phyloP scores from a whole-genome alignment of 2,888 invertebrate genomes.

The Dendrolimus pini region DNA sequence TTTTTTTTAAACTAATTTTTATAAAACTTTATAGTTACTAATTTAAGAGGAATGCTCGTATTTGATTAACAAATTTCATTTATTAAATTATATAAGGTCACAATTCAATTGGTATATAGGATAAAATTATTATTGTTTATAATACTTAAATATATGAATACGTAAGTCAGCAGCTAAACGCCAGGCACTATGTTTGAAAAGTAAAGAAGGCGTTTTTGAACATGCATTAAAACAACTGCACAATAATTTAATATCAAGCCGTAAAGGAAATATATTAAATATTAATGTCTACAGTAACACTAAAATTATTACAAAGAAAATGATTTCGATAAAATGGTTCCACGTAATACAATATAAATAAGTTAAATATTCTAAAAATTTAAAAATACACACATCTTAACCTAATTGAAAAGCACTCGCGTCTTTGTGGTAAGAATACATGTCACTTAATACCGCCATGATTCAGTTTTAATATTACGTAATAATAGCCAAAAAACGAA shows the following conservation, averaged over 20 bases:
- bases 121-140: not conserved
- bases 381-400: conserved; percentile 76
- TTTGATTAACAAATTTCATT: not conserved
- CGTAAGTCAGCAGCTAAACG: conserved; percentile 35
- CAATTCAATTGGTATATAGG: conserved; percentile 20
- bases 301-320: conserved; percentile 75
- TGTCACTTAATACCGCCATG: conserved; percentile 25
- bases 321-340: conserved; percentile 62
- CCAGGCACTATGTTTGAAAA: conserved; percentile 64
- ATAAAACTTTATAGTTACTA: conserved; percentile 58
- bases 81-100: conserved; percentile 46
- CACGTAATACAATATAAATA: conserved; percentile 74
- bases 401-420: conserved; percentile 73
- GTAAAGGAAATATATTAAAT: conserved; percentile 75
- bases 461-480: conserved; percentile 28
- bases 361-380: conserved; percentile 76
- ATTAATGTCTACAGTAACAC: conserved; percentile 70
- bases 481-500: conserved; percentile 50
- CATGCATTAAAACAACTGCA: conserved; percentile 59
- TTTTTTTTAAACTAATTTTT: conserved; percentile 42
- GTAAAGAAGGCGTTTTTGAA: conserved; percentile 60
- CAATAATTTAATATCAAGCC: conserved; percentile 63
- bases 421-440: conserved; percentile 47
- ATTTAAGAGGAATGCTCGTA: conserved; percentile 38
- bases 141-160: conserved; percentile 26